phyloP scores from a whole-genome alignment of 2,888 invertebrate species.

The Eledona agricola region DNA sequence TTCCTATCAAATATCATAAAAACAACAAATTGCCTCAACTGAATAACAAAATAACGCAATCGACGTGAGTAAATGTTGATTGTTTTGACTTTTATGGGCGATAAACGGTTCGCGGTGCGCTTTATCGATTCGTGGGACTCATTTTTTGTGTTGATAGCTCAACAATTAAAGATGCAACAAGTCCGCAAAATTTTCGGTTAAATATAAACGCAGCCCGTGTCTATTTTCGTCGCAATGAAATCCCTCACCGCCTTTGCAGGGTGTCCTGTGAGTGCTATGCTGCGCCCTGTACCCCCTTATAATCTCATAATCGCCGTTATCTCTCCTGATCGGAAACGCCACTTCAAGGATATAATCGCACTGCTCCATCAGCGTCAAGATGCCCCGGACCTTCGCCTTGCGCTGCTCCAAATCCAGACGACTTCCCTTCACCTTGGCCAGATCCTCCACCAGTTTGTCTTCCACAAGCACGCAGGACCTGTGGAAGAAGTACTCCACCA shows the following conservation, averaged over 20 bases:
- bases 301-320: conserved; percentile 97
- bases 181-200: no score
- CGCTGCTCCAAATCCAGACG: conserved; percentile 84
- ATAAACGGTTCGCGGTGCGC: no score
- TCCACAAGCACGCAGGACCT: conserved; percentile 91
- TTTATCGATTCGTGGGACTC: no score
- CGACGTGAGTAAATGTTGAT: no score
- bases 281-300: conserved; percentile 98
- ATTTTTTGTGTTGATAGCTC: no score
- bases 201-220: conserved; percentile 2
- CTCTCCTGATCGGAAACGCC: conserved; percentile 94
- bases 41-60: no score
- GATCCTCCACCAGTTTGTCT: conserved; percentile 88
- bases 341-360: conserved; percentile 94
- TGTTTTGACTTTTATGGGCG: no score
- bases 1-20: no score
- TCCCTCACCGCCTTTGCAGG: conserved; percentile 92
- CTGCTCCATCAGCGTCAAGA: conserved; percentile 95
- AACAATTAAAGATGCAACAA: no score
- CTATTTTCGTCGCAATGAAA: conserved; percentile 11
- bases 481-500: conserved; percentile 99
- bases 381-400: conserved; percentile 93
- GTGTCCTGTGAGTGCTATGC: conserved; percentile 96
- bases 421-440: conserved; percentile 70
- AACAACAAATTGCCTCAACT: no score